Base-by-base conservation (phyloP, 2,888 invertebrate genomes). In the Diabrotica balteata region DNA sequence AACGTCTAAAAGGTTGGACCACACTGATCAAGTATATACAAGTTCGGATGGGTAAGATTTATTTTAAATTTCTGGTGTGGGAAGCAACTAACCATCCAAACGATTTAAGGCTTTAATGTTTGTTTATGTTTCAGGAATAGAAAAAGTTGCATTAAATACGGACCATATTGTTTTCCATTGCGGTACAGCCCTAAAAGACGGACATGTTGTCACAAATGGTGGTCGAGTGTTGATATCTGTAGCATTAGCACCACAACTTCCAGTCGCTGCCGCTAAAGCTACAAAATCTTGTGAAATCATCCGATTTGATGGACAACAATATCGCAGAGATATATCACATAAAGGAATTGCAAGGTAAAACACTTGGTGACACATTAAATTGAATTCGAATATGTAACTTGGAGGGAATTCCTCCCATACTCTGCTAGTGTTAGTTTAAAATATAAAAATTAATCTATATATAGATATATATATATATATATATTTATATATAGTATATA, bases 181-280 rank as follows among this genome's bases (percentile, higher is more conserved):
- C 80, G 97, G 96, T 4, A 93, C 96, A 7, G 84, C 88, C 0
- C 81, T 88, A 45, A 88, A 89, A 70, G 80, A 82, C 52, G 77
- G 73, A 8, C 79, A 80, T 64, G 44, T 81, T n/a, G 87, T 94
- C 45, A 95, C 97, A 42, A 93, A 91, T 81, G 93, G 93, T 17
- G 98, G 98, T 0, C 88, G 98, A 74, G 97, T 98, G n/a, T 84
- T 98, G 59, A 90, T 92, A 67, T 88, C 91, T 43, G 92, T 94
- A 43, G 90, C 91, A 2, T 80, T 92, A 53, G 92, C 91, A 0
- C 83, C 86, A 0, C 88, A 91, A 22, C 86, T 97, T 53, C 86
- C 90, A 0, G 84, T 86, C 7, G 96, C 96, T 4, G 91, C 93
- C 0, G 88, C 88, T 0, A 89, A 87, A 68, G 95, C 95, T 17